Base-by-base conservation (phyloP, 2,888 invertebrate genomes). In the Catocala nupta region DNA sequence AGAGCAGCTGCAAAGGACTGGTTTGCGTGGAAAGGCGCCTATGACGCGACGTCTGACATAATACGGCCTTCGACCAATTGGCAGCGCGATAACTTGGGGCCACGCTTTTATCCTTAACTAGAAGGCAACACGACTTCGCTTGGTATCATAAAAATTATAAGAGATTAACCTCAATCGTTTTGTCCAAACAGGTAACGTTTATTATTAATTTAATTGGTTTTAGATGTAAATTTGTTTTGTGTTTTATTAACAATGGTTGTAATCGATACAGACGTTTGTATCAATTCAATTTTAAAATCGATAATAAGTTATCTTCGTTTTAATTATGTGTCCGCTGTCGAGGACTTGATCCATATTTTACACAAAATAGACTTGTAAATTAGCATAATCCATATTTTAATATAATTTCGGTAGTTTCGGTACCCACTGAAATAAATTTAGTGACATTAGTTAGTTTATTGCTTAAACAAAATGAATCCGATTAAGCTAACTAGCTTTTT, bases 41-140 rank as follows among this genome's bases (percentile, higher is more conserved):
- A 74, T 79, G 82, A 78, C 81, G 81, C 73, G 73, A 42, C 48
- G 47, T 54, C 82, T 86, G 86, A 84, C 84, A 85, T 86, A 85
- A 86, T 76, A 71, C 81, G 81, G 78, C 86, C 86, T 86, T 86
- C 86, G 55, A 68, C 36, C 59, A 57, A 56, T 56, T 59, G 68
- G 62, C 50, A 53, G 50, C 55, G 58, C 52, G 12, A 52, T 56
- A 63, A 64, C 62, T 63, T 55, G 65, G 59, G 49, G 58, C 57
- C 63, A 71, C 51, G 49, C 55, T 59, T 61, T 65, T 71, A 71
- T 69, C 57, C 57, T 62, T 59, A 55, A 55, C 43, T 56, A 58
- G 49, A 53, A 53, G 49, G 44, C 33, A 47, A 53, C 50, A 45
- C 39, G 33, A 33, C 42, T 53, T 53, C 39, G 34, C 44, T 59